Base-by-base conservation (phyloP, 2,888 invertebrate genomes). In the Aphodius sticticus region DNA sequence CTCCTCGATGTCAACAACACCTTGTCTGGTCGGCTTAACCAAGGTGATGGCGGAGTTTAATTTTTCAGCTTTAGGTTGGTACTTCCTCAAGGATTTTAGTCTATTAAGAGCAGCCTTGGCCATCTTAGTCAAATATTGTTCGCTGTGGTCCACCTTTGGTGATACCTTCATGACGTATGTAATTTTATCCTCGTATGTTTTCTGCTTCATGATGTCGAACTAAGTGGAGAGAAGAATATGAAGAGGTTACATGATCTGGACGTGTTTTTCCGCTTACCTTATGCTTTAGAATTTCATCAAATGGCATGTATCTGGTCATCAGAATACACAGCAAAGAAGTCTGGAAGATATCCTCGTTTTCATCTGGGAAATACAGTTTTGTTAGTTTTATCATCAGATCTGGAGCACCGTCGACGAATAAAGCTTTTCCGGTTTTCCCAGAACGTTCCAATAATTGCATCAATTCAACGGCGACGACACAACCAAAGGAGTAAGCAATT, bases 401-500 rank as follows among this genome's bases (percentile, higher is more conserved):
- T 0, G 95, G 95, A 0, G 94, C 91, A 12, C 97, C 97, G 86
- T 97, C 97, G 77, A 98, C 90, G 16, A 96, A 91, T 85, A 94
- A 90, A 1, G 95, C 85, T 76, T 91, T 90, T 2, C 95, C 95
- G 15, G 86, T 90, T 69, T 38, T 77, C 84, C 94, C 94, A 84
- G 91, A 89, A 6, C 88, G 89, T 87, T 96, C 95, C 35, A 97
- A 89, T 85, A 92, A 91, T 12, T 92, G 89, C 5, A 94, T 94
- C 81, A 98, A 89, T 86, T 96, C 95, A 77, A 97, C 89, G 0
- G 95, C 94, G 16, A 96, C 90, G 35, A 95, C 88, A 0, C 94
- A 90, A 76, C 98, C 98, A 85, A 93, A 97, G 36, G 97, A 98
- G 90, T 98, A 97, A 1, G 96, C 97, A 16, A 95, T 92, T 0